Conservation (phyloP, 1,140 invertebrate genomes). For the Macrocentrus cingulum region DNA sequence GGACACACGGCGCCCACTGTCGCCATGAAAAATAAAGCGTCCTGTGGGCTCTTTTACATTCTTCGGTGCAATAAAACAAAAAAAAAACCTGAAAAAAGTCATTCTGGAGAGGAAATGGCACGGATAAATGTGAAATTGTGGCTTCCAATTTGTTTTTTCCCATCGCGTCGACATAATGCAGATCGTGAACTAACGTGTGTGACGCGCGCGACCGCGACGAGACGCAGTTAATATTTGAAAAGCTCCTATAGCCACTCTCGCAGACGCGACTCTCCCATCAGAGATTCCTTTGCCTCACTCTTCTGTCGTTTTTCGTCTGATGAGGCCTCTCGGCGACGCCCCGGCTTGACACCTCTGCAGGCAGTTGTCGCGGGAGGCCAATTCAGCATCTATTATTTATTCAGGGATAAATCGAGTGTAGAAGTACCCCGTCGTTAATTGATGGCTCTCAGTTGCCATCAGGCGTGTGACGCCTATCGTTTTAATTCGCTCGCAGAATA, state of each 20-base stretch:
- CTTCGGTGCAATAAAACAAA: too few species aligned
- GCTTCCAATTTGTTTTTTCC: too few species aligned
- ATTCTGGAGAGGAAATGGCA: too few species aligned
- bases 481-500: constrained; percentile 54
- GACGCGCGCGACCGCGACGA: constrained; percentile 25
- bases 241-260: constrained; percentile 18
- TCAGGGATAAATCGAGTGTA: constrained; percentile 53
- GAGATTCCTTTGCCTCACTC: constrained; percentile 5
- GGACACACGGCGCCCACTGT: too few species aligned
- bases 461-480: constrained; percentile 55
- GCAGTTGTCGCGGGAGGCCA: neutral
- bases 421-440: constrained; percentile 50
- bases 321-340: neutral
- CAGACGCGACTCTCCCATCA: constrained; percentile 12
- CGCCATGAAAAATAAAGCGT: too few species aligned
- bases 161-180: neutral
- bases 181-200: constrained; percentile 29
- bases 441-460: constrained; percentile 54
- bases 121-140: too few species aligned
- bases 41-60: too few species aligned
- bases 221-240: constrained; percentile 43
- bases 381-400: constrained; percentile 50
- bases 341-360: constrained; percentile 17
- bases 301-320: constrained; percentile 4
- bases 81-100: too few species aligned